Conservation (phyloP, 2,888 invertebrate genomes). For the Rhamphomyia laevipes region DNA sequence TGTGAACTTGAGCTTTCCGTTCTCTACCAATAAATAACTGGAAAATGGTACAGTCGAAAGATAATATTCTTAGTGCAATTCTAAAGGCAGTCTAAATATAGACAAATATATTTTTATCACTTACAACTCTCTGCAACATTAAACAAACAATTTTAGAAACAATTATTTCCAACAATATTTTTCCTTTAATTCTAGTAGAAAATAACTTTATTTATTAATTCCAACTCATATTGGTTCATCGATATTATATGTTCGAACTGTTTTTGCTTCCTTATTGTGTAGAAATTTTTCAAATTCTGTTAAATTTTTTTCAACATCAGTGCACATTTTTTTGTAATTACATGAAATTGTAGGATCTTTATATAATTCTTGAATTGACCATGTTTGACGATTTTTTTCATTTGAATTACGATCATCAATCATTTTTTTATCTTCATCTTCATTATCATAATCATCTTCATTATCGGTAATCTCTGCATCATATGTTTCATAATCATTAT, state of each 20-base stretch:
- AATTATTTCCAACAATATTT: neutral
- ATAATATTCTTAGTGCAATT: too few species aligned
- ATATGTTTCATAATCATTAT: constrained; percentile 17
- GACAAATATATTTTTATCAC: too few species aligned
- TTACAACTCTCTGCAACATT: too few species aligned
- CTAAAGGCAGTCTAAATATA: too few species aligned
- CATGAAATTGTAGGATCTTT: constrained; percentile 33
- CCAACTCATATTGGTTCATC: constrained; percentile 39
- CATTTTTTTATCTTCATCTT: constrained; percentile 8
- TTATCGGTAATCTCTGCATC: constrained; percentile 16
- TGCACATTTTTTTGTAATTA: constrained; percentile 35
- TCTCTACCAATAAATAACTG: too few species aligned
- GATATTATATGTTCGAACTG: constrained; percentile 40
- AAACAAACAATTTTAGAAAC: too few species aligned
- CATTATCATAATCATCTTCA: constrained; percentile 13
- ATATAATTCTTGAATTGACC: constrained; percentile 35
- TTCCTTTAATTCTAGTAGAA: neutral
- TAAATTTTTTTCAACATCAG: constrained; percentile 33
- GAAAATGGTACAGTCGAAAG: too few species aligned
- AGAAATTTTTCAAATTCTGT: constrained; percentile 31
- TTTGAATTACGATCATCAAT: neutral
- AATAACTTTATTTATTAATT: neutral
- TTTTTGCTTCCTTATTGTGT: constrained; percentile 21
- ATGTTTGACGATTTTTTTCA: constrained; percentile 26
- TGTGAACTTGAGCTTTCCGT: too few species aligned